phyloP scores from a whole-genome alignment of 1,140 invertebrate species.

The Tetragnatha versicolor region DNA sequence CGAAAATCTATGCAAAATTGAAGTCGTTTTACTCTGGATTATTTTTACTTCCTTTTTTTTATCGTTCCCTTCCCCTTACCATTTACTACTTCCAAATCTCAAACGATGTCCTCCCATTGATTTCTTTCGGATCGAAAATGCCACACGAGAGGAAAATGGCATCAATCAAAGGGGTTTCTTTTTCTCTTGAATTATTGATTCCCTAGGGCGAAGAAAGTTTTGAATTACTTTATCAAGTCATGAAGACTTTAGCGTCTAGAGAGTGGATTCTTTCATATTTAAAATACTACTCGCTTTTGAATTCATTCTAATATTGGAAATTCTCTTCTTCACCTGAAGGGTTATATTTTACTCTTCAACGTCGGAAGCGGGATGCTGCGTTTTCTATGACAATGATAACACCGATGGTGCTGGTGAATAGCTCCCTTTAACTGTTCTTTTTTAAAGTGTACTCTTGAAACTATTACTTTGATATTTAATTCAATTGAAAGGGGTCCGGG shows the following conservation, averaged over 20 bases:
- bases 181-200: slow-evolving; percentile 50
- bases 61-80: slow-evolving; percentile 8
- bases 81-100: slow-evolving; percentile 52
- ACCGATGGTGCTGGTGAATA: too few species aligned
- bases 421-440: too few species aligned
- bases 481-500: too few species aligned
- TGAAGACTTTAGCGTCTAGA: slow-evolving; percentile 24
- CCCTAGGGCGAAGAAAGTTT: slow-evolving; percentile 30
- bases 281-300: slow-evolving; percentile 34
- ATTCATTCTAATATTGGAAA: slow-evolving; percentile 31
- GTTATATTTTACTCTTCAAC: slow-evolving; percentile 28
- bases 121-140: slow-evolving; percentile 48
- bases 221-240: slow-evolving; percentile 53
- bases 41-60: slow-evolving; percentile 23
- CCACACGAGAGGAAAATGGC: slow-evolving; percentile 51
- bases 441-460: too few species aligned
- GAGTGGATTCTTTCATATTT: slow-evolving; percentile 34
- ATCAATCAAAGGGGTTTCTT: slow-evolving; percentile 50
- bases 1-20: slow-evolving; percentile 52
- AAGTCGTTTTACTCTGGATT: slow-evolving; percentile 44
- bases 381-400: too few species aligned
- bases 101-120: slow-evolving; percentile 51
- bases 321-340: slow-evolving; percentile 17
- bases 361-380: slow-evolving; percentile 11
- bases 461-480: too few species aligned